Evolutionary conservation across 64 coral and sea anemone genomes (phyloP).

Genomic region (Stichodactyla helianthus): DNA sequence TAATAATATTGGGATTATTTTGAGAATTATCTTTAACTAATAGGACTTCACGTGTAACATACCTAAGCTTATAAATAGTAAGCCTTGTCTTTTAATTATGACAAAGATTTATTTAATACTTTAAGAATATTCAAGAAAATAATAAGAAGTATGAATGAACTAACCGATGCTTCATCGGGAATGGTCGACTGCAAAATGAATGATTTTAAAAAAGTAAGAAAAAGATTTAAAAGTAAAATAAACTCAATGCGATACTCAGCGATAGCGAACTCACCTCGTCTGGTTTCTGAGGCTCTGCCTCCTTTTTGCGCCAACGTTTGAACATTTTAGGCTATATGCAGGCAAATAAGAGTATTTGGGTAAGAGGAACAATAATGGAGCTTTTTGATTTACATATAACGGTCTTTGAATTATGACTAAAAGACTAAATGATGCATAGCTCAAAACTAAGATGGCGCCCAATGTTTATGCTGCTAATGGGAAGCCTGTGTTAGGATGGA

Average conservation of each 20-base stretch:
- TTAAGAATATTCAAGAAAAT: background rate
- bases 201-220: background rate
- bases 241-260: background rate
- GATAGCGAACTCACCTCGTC: background rate
- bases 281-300: background rate
- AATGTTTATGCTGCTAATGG: background rate
- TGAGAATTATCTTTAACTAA: no score
- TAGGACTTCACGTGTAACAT: no score
- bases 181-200: constrained; percentile 11
- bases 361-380: background rate
- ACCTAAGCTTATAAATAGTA: no score
- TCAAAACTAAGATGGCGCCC: constrained; percentile 15
- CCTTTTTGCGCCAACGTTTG: constrained; percentile 9
- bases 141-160: background rate
- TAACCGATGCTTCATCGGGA: constrained; percentile 19
- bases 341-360: background rate
- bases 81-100: no score
- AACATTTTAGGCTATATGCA: background rate
- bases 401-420: background rate
- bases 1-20: no score
- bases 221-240: background rate
- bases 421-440: background rate
- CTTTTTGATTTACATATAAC: background rate
- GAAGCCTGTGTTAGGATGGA: background rate
- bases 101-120: no score